Percentiles rank a stretch among this genome's conserved stretches.
Evolutionary conservation across 2,888 invertebrate genomes (phyloP).

Genomic region (Julus scanicus): DNA sequence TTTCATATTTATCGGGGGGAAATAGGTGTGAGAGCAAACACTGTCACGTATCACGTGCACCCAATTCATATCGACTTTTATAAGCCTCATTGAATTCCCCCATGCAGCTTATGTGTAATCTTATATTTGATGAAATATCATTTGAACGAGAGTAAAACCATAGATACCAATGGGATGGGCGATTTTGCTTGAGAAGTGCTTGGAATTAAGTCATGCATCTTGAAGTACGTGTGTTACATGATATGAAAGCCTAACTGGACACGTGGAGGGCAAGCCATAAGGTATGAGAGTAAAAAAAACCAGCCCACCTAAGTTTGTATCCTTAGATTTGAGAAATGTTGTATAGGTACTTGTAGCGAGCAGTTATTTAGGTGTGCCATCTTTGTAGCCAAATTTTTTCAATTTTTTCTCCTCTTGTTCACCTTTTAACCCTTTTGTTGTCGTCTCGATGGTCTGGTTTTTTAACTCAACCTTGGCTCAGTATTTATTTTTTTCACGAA

Average conservation of each 20-base stretch:
- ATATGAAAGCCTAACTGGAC: neutral
- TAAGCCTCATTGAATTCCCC: slow-evolving; percentile 29
- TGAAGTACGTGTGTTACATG: neutral
- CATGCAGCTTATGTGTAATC: neutral
- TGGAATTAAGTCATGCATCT: neutral
- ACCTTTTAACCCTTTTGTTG: slow-evolving; percentile 32
- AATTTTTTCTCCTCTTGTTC: neutral
- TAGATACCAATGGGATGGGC: neutral
- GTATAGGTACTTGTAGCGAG: neutral
- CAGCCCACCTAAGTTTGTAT: neutral
- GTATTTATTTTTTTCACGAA: neutral
- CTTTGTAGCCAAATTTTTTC: neutral
- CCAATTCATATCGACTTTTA: slow-evolving; percentile 29
- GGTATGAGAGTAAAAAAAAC: neutral
- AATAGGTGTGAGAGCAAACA: slow-evolving; percentile 17
- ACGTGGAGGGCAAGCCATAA: neutral
- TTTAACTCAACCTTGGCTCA: neutral
- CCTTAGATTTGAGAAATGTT: neutral
- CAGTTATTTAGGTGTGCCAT: neutral
- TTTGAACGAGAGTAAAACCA: neutral
- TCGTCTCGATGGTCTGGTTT: neutral
- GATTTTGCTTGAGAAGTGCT: neutral
- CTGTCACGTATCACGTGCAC: neutral
- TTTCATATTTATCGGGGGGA: neutral
- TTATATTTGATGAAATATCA: slow-evolving; percentile 28